phyloP scores from a whole-genome alignment of 2,113 vertebrate species.

The Hypanus sabinus region DNA sequence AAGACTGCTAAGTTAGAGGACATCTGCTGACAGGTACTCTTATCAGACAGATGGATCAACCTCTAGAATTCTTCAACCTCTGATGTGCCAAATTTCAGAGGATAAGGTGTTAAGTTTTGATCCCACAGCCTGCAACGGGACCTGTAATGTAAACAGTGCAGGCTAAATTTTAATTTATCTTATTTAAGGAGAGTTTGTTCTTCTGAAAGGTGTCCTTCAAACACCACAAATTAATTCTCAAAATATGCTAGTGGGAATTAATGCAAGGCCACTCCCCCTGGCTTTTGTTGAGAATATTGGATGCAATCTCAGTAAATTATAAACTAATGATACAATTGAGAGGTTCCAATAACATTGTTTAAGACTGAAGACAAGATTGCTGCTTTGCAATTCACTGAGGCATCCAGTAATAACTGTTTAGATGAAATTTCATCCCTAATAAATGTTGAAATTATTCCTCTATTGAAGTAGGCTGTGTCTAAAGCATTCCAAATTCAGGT shows the following conservation, averaged over 20 bases:
- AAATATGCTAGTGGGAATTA: background rate
- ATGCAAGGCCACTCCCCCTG: background rate
- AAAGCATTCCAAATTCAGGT: background rate
- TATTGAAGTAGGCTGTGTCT: background rate
- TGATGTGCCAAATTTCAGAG: background rate
- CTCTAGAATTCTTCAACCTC: background rate
- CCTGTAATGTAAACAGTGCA: background rate
- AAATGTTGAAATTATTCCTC: background rate
- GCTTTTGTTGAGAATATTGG: background rate
- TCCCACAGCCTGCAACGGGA: background rate
- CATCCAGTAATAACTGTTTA: background rate
- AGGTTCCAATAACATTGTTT: slow-evolving; percentile 7
- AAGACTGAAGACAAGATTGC: background rate
- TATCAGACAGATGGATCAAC: background rate
- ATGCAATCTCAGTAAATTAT: background rate
- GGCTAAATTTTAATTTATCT: background rate
- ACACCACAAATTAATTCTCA: background rate
- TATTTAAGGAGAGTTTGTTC: background rate
- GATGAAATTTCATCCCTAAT: background rate
- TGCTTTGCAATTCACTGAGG: background rate
- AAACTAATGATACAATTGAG: background rate
- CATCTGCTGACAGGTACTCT: no score
- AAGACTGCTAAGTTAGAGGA: background rate
- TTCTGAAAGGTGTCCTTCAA: background rate
- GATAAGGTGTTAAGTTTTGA: no score